Base-by-base conservation (phyloP, 1,140 invertebrate species). In the Nixonia krombeini region DNA sequence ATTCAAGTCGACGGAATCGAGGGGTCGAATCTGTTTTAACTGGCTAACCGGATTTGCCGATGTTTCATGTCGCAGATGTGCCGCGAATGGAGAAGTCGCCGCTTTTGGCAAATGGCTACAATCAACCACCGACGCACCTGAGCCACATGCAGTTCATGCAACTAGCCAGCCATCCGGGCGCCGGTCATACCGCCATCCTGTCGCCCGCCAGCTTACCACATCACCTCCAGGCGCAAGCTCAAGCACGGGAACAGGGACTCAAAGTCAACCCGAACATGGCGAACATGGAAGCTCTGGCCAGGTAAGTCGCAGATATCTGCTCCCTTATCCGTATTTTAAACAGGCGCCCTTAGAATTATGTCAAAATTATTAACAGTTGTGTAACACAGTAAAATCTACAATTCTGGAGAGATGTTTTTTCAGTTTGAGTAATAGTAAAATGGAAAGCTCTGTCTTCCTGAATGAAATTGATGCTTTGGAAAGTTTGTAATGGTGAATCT, bases 131-230 rank as follows among this genome's bases (percentile, higher is more conserved):
- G 35, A 95, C 95, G 67, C 92, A 94, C 79, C 88, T 94, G 61
- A 93, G 92, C 75, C 94, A 94, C 71, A 95, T 96, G 91, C 92
- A 92, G 76, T 94, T 93, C 83, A 94, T 94, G 93, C 93, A 92
- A 84, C 88, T 91, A 74, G 87, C 81, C 67, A 92, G 90, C 74
- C n/a, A 92, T 83, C 90, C 90, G 74, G 82, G 81, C 57, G 83
- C 83, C 31, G 84, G 84, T 72, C 89, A 91, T 85, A 91, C 91
- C 38, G 92, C 94, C 18, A 90, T 95, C 49, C 89, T 95, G 85
- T 94, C 93, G 29, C 93, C 93, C 2, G 94, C 93, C n/a, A 93
- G 94, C 88, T 89, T 91, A 64, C 93, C 94, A 28, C 91, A 92
- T 70, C 92, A 92, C 44, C 85, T 94, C 21, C 83, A 85, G 67